Evolutionary conservation across 2,797 vertebrate species (phyloP).

Genomic region (Acanthurus lineatus): DNA sequence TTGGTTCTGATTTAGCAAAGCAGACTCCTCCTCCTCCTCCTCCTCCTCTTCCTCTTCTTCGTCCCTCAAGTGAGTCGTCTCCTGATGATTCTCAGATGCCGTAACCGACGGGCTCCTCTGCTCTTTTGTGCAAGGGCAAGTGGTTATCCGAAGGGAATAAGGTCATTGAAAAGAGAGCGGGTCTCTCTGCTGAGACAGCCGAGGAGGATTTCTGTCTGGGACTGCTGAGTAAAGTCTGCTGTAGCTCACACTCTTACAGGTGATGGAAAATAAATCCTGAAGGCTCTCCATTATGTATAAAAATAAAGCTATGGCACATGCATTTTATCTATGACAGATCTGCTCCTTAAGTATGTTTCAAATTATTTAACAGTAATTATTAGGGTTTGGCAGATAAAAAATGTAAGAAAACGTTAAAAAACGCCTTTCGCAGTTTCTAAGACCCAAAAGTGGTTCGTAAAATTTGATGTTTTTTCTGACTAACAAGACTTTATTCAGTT

Average conservation of each 20-base stretch:
- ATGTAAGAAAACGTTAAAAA: background rate
- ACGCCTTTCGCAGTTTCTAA: background rate
- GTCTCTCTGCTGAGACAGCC: conserved; percentile 16
- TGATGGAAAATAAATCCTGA: conserved; percentile 3
- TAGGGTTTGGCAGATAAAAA: background rate
- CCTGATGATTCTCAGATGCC: conserved; percentile 36
- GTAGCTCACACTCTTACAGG: conserved; percentile 1
- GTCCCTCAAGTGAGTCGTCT: conserved; percentile 34
- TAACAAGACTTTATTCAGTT: background rate
- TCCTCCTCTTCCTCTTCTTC: conserved; percentile 10
- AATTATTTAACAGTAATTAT: no score
- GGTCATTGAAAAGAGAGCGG: conserved; percentile 39
- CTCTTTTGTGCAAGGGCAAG: conserved; percentile 41
- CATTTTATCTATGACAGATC: background rate
- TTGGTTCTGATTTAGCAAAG: conserved; percentile 51
- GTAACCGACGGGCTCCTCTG: conserved; percentile 34
- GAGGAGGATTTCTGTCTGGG: conserved; percentile 20
- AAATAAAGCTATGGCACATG: background rate
- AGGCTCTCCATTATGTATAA: background rate
- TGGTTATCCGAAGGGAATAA: conserved; percentile 39
- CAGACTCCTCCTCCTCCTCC: background rate
- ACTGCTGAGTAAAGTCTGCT: conserved; percentile 1
- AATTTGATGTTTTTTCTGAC: background rate
- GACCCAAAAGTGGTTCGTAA: background rate
- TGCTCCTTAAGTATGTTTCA: background rate